Percentiles rank a stretch among this genome's conserved stretches.
These are phyloP conservation scores for Grantiella picta DNA, from an alignment of 2,113 vertebrate species.

Conservation along the genomic window DNA sequence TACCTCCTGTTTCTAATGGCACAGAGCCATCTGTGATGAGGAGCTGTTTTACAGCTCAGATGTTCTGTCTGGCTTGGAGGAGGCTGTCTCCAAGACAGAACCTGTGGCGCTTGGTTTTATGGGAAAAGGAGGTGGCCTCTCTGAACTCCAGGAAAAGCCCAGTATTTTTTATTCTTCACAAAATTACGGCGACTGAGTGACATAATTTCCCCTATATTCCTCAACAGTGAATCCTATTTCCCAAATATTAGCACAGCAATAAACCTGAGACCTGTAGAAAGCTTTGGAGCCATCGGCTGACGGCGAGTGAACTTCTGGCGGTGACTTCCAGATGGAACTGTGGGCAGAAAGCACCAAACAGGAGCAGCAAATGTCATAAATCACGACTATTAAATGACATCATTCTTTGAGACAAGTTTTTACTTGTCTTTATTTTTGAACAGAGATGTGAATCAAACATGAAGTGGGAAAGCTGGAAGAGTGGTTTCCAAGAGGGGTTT, in stretches of 20 bases:
- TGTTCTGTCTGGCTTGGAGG: background rate
- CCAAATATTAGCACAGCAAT: background rate
- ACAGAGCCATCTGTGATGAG: background rate
- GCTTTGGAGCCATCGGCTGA: background rate
- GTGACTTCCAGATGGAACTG: background rate
- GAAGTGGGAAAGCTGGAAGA: background rate
- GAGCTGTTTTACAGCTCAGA: background rate
- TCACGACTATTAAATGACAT: too few relatives aligned
- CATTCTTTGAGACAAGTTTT: background rate
- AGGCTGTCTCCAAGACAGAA: background rate
- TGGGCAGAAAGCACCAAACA: background rate
- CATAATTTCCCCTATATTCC: background rate
- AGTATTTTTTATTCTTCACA: background rate
- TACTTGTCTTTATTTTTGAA: background rate
- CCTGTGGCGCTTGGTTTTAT: rapidly evolving
- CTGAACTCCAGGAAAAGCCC: background rate
- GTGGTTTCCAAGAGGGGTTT: background rate
- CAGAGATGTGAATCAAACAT: background rate
- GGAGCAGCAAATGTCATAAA: background rate
- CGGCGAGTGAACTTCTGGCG: rapidly evolving
- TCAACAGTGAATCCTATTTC: background rate
- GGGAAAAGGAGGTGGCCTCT: background rate
- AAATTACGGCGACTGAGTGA: background rate
- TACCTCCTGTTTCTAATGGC: background rate
- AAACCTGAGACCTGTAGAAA: background rate